Evolutionary conservation across 2,888 invertebrate species (phyloP).

Genomic region (Schizaphis graminum): DNA sequence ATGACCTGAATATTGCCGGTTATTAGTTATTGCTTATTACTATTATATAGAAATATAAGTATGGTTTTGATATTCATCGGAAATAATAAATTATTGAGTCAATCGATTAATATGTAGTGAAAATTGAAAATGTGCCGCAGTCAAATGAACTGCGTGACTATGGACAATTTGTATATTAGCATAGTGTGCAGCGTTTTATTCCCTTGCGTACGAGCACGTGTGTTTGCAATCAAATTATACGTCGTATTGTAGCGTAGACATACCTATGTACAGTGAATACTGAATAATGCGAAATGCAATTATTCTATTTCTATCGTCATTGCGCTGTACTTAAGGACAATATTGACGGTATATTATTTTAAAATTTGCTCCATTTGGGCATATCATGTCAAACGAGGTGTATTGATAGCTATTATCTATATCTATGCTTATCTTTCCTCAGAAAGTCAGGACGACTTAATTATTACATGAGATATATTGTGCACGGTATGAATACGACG

Average conservation of each 20-base stretch:
- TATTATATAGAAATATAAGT: not conserved
- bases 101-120: not conserved
- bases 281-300: slow-evolving; percentile 29
- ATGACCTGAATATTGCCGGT: not conserved
- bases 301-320: slow-evolving; percentile 4
- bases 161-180: not conserved
- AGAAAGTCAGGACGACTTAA: slow-evolving; percentile 14
- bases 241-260: not conserved
- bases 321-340: not conserved
- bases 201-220: not conserved
- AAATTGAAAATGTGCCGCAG: not conserved
- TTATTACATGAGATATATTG: not conserved
- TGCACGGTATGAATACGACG: not conserved
- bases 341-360: slow-evolving; percentile 13
- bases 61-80: not conserved
- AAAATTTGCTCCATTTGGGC: slow-evolving; percentile 23
- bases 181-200: not conserved
- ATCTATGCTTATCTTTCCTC: not conserved
- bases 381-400: slow-evolving; percentile 38
- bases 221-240: slow-evolving; percentile 4
- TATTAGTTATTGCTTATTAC: not conserved
- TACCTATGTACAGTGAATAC: not conserved
- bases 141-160: not conserved
- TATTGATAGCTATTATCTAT: not conserved
- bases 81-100: not conserved